Evolutionary conservation across 2,113 vertebrate genomes (phyloP).

Genomic region (Opisthocomus hoazin): DNA sequence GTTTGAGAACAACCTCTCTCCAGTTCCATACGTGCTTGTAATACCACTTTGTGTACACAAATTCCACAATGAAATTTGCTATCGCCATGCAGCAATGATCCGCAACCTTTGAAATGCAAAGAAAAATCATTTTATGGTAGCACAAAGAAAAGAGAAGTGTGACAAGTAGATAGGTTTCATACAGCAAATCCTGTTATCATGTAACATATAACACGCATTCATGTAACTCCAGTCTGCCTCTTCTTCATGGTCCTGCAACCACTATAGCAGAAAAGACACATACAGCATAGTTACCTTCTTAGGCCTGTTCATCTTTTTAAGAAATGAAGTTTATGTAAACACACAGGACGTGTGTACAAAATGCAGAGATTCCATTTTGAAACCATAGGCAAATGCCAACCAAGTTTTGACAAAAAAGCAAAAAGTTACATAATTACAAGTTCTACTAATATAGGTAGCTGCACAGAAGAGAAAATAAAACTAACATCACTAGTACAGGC

Average conservation of each 20-base stretch:
- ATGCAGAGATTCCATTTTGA: background rate
- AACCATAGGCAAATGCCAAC: background rate
- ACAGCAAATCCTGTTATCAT: background rate
- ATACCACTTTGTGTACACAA: background rate
- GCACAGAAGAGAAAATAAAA: background rate
- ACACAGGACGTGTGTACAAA: background rate
- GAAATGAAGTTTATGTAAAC: background rate
- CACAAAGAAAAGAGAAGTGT: rapidly evolving
- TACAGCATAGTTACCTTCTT: too few species aligned
- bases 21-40: background rate
- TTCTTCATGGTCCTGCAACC: background rate
- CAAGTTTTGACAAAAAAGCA: background rate
- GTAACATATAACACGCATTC: background rate
- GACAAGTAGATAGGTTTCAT: background rate
- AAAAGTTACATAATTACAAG: background rate
- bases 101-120: background rate
- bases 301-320: background rate
- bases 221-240: background rate
- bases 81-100: background rate
- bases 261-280: background rate
- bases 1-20: background rate
- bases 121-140: background rate
- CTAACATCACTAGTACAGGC: background rate
- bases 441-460: background rate
- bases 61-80: background rate